Percentiles rank a stretch among this genome's conserved stretches.
phyloP scores from a whole-genome alignment of 2,113 vertebrate species.

The Pelvicachromis taeniatus region DNA sequence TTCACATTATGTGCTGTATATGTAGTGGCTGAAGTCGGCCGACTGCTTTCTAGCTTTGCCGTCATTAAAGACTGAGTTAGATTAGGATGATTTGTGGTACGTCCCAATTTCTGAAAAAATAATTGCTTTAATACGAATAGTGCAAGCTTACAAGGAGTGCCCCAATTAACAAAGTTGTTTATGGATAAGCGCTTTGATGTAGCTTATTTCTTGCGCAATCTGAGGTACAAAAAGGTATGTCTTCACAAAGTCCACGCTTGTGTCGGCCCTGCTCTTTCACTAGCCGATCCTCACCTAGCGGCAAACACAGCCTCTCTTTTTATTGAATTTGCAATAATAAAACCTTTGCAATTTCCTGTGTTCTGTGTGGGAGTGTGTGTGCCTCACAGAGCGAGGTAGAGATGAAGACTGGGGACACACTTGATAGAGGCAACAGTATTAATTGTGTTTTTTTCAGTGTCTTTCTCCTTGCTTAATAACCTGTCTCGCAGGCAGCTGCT shows the following conservation, averaged over 20 bases:
- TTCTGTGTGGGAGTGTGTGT: slow-evolving; percentile 45
- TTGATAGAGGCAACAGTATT: slow-evolving; percentile 71
- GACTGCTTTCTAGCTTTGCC: background rate
- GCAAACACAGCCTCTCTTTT: slow-evolving; percentile 51
- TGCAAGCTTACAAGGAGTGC: background rate
- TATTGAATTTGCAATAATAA: slow-evolving; percentile 79
- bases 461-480: slow-evolving; percentile 73
- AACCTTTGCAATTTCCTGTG: slow-evolving; percentile 80
- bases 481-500: slow-evolving; percentile 66
- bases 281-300: slow-evolving; percentile 15
- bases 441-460: slow-evolving; percentile 70
- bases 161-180: background rate
- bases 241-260: background rate
- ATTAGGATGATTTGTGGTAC: background rate
- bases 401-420: slow-evolving; percentile 50
- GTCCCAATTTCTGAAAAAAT: background rate
- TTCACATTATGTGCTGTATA: background rate
- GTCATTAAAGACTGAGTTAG: background rate
- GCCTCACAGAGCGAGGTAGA: slow-evolving; percentile 40
- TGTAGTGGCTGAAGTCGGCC: background rate
- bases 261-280: background rate
- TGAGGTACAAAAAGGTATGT: background rate
- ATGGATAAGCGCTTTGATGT: background rate
- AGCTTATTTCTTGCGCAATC: background rate
- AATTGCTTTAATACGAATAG: background rate